Evolutionary conservation across 1,140 invertebrate species (phyloP), one percentile per base, ranked within the genome.

Genomic region (Drosophila arizonae): DNA sequence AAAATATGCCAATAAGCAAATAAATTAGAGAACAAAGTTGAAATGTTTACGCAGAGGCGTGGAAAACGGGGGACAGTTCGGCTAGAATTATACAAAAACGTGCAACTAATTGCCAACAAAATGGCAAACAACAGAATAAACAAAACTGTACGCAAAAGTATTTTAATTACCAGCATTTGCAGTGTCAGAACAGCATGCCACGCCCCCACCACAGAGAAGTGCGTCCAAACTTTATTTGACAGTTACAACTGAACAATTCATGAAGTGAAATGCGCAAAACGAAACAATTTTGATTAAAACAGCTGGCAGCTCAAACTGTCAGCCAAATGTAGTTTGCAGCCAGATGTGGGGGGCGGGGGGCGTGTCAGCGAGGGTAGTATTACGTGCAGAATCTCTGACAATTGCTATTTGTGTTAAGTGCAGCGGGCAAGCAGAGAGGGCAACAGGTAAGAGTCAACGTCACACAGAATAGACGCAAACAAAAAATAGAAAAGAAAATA

Each of bases 201-300:
- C 45, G 6, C 41, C 51, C 30, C 9, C 15, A 26, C 24, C 28
- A 6, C 39, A 51, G 55, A 65, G 51, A 72, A 63, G 72, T 76
- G 77, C 79, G 76, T 88, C 80, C 72, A 84, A 88, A 88, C 79
- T 89, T 88, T 84, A 88, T 88, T 88, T 88, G 84, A 84, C 84
- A 88, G 84, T 88, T 88, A 62, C 76, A 79, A 74, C 81, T 86
- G 79, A 88, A 88, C 84, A 88, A 89, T 88, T 87, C 85, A 80
- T 88, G 84, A 80, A 72, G 69, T 62, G 63, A 62, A 72, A 54
- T 52, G 73, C 50, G 69, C 56, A 62, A 50, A 63, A 68, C 63
- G 63, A 68, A 88, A 84, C 84, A 89, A 89, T 88, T 88, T 88
- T 88, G 84, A 88, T 88, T 88, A 88, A 88, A 88, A 77, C 78